Evolutionary conservation across 2,113 vertebrate species (phyloP), one percentile per base, ranked within the genome.

Genomic region (Toxotes jaculatrix): DNA sequence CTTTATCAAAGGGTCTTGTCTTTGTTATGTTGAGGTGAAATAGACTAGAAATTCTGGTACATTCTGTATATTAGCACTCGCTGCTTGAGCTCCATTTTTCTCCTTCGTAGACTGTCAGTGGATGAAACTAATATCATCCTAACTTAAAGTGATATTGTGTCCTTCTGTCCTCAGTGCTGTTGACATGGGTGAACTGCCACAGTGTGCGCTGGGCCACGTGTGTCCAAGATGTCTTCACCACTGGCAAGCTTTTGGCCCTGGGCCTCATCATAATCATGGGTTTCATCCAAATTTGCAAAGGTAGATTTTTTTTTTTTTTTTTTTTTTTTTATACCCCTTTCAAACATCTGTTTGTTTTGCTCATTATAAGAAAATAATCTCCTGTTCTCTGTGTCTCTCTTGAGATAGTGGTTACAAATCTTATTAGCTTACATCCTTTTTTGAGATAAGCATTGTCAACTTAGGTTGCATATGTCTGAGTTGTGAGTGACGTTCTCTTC

Each of bases 151-250:
- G 9, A 36, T 53, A 4, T 53, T 32, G 6, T 67, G 9, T 66
- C 57, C 79, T 11, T 32, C 23, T 75, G 49, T 51, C 11, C 19
- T 86, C 59, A 97, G 96, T 96, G 90, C 82, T 97, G 42, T 85
- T 97, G 86, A 97, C 96, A 1, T 96, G 96, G 96, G 94, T 97
- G 86, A 97, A 96, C 91, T 97, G 96, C 82, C 61, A 90, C 91
- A 97, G 96, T 32, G 96, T 97, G 64, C 94, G 95, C 38, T 96
- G 95, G 96, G 96, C 96, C 14, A 96, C 95, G 0, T 90, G 93
- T 0, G 94, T 95, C 36, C 96, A 97, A 89, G 95, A 97, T 55
- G 45, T 96, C 74, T 97, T 96, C 83, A 97, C 96, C 0, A 92
- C 94, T 9, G 95, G 96, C 10, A 97, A 97, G 82, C 94, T 97